These are phyloP conservation scores for Amblyjoppa fuscipennis DNA, from an alignment of 2,888 invertebrate species.

Conservation along the genomic window DNA sequence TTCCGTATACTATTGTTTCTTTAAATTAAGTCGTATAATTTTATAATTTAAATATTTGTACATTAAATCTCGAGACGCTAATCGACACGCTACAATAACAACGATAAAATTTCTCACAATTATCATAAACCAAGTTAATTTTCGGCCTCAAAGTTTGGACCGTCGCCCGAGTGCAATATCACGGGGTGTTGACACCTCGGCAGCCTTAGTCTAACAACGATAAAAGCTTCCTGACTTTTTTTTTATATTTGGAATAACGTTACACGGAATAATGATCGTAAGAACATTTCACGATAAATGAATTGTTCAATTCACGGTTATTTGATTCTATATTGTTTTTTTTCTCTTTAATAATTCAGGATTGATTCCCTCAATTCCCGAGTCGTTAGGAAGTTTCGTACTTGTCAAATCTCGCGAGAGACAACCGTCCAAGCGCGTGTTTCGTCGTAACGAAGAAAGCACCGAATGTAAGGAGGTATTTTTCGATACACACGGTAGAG, in stretches of 20 bases:
- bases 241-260: not conserved
- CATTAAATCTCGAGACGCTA: constrained; percentile 49
- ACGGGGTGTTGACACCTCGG: constrained; percentile 8
- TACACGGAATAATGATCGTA: constrained; percentile 26
- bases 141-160: constrained; percentile 16
- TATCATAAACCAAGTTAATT: constrained; percentile 25
- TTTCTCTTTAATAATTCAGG: not conserved
- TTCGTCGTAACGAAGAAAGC: constrained; percentile 24
- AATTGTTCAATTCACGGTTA: constrained; percentile 4
- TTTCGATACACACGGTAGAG: not conserved
- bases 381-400: constrained; percentile 19
- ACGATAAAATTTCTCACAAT: constrained; percentile 42
- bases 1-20: not conserved
- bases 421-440: not conserved
- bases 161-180: constrained; percentile 25
- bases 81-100: constrained; percentile 41
- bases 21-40: constrained; percentile 54
- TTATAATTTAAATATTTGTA: constrained; percentile 59
- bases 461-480: constrained; percentile 47
- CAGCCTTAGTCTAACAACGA: constrained; percentile 59
- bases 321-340: not conserved
- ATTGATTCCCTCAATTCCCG: constrained; percentile 39
- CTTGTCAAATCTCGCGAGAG: not conserved
- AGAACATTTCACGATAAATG: constrained; percentile 12
- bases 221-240: constrained; percentile 19